Base-by-base conservation (phyloP, 2,888 invertebrate genomes). In the Nomada goodeniana region DNA sequence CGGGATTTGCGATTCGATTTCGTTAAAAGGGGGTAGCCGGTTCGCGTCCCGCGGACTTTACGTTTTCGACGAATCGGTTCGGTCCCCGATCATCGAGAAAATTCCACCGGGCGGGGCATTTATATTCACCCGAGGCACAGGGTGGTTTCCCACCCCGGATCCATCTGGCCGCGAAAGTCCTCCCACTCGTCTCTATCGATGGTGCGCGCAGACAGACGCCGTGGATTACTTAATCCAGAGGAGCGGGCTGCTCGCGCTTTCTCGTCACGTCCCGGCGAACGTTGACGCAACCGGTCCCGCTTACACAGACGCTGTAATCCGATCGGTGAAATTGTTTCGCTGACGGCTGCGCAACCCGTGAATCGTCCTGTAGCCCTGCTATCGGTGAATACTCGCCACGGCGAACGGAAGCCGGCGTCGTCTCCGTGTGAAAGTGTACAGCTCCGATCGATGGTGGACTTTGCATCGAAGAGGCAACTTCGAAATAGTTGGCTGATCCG, bases 1-100 rank as follows among this genome's bases (percentile, higher is more conserved):
- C 70, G 44, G 84, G 86, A 85, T 84, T 89, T 88, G 80, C 84
- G 83, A 90, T 87, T 89, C 85, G 90, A 90, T 91, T 89, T 88
- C 82, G 84, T 88, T 88, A 87, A 89, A 89, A 90, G 89, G 88
- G 86, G 83, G 68, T 76, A 77, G 71, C 68, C 72, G 71, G 82
- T 75, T 76, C 79, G 69, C 60, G 65, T 59, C n/a, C 13, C 65
- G 23, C 13, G 29, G 52, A 20, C 42, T 47, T n/a, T 15, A 13
- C 64, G 47, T 72, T 65, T 10, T 57, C 72, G 65, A 55, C 18
- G 68, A 60, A 71, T 68, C 55, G n/a, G 50, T 73, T 50, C 47
- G 4, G 18, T 4, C 11, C 50, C 4, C n/a, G 59, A 71, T 55
- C 53, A 26, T 36, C 64, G 61, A 29, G 20, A n/a, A 82, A 72